Conservation (phyloP, 2,113 vertebrate species). For the Abramis brama region DNA sequence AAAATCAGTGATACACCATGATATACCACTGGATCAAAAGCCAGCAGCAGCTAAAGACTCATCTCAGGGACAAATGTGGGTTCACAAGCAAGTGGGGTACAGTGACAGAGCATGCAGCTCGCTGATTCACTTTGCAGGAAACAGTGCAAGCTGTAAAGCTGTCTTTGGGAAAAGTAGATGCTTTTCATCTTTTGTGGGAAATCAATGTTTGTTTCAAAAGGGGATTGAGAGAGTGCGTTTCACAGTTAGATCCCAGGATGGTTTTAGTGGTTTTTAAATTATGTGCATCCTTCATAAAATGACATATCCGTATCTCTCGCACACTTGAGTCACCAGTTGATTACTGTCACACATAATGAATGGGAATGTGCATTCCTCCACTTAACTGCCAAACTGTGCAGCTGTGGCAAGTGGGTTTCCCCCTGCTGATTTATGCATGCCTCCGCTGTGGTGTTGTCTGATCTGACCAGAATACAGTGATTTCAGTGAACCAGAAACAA, state of each 20-base stretch:
- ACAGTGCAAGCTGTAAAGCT: no score
- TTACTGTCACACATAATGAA: neutral
- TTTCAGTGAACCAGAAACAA: neutral
- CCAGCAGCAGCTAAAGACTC: neutral
- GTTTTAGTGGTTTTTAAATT: neutral
- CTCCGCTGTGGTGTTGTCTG: neutral
- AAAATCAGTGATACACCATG: neutral
- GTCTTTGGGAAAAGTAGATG: neutral
- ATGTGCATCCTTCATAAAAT: neutral
- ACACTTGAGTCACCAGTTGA: neutral
- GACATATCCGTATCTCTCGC: neutral
- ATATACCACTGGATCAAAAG: neutral
- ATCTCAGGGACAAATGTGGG: neutral
- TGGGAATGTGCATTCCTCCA: neutral
- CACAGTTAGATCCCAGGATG: neutral
- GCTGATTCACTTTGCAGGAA: neutral
- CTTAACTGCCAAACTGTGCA: constrained; percentile 1
- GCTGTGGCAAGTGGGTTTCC: neutral
- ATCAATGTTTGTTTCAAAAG: neutral
- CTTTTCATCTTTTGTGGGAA: constrained; percentile 2
- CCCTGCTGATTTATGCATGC: constrained; percentile 8
- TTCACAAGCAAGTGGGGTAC: neutral
- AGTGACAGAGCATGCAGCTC: neutral
- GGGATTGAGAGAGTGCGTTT: neutral
- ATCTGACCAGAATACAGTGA: neutral